A percentile compares a stretch with the other conserved stretches of the same genome.
phyloP scores from a whole-genome alignment of 2,113 vertebrate species.

The Oncorhynchus gorbuscha region DNA sequence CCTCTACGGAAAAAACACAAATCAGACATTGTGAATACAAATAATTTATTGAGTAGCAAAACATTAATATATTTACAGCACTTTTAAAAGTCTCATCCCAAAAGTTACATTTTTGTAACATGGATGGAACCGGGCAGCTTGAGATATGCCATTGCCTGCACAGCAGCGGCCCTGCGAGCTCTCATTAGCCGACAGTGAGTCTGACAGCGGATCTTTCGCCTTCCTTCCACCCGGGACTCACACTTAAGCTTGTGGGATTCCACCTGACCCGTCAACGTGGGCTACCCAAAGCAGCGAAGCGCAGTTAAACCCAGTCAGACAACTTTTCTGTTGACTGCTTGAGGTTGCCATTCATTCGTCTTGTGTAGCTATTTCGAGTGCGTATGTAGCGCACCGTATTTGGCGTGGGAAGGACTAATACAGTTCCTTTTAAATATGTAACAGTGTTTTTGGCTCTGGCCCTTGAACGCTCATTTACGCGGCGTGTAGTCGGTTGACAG shows the following conservation, averaged over 20 bases:
- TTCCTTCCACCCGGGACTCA: not conserved
- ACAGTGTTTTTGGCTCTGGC: conserved; percentile 1
- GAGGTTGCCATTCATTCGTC: not conserved
- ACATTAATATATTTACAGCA: conserved; percentile 25
- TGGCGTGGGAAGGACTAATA: not conserved
- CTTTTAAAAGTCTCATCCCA: not conserved
- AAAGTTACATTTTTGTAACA: not conserved
- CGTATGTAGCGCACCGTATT: conserved; percentile 1
- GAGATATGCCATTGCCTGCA: not conserved
- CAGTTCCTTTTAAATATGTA: conserved; percentile 15
- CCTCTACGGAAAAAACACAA: too few relatives aligned
- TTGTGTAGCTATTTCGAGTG: not conserved
- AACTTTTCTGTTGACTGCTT: not conserved
- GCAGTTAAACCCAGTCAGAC: not conserved
- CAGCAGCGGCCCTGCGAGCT: not conserved
- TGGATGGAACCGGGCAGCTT: not conserved
- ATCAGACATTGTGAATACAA: conserved; percentile 25
- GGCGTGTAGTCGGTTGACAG: conserved; percentile 73
- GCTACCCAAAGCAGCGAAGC: not conserved
- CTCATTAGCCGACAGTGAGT: not conserved
- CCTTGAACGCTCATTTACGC: conserved; percentile 57
- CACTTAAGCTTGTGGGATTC: not conserved
- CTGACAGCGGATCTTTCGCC: conserved; percentile 1
- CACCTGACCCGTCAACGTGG: not conserved
- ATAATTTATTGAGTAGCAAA: conserved; percentile 37